A percentile compares a stretch with the other conserved stretches of the same genome.
phyloP scores from a whole-genome alignment of 1,140 invertebrate species.

The Bombus affinis region DNA sequence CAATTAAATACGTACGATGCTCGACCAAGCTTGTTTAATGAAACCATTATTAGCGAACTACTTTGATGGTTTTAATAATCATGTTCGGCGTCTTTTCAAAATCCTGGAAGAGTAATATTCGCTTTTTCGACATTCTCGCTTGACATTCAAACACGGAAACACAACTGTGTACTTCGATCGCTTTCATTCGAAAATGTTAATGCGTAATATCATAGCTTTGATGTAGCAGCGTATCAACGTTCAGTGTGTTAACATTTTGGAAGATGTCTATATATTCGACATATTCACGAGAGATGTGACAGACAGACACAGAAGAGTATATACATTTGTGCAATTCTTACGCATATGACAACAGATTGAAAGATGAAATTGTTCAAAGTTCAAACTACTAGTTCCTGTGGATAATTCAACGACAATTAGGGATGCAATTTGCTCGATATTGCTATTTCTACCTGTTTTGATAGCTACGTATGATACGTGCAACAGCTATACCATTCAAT shows the following conservation, averaged over 20 bases:
- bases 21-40: conserved; percentile 16
- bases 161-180: too few species aligned
- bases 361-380: neutral
- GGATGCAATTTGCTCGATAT: conserved; percentile 28
- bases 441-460: conserved; percentile 24
- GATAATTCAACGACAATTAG: conserved; percentile 28
- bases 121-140: neutral
- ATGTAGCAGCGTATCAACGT: too few species aligned
- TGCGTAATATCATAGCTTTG: too few species aligned
- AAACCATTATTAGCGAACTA: neutral
- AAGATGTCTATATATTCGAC: neutral
- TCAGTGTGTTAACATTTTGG: neutral
- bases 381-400: neutral
- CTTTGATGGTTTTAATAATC: neutral
- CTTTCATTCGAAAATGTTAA: neutral
- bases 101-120: neutral
- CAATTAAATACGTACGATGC: neutral
- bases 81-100: neutral
- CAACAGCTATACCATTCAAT: conserved; percentile 47
- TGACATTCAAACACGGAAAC: neutral
- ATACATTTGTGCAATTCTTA: neutral
- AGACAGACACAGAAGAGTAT: neutral
- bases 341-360: neutral
- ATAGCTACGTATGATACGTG: conserved; percentile 50
- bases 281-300: neutral